phyloP scores from a whole-genome alignment of 1,140 invertebrate species.

The Alviniconcha marisindica region DNA sequence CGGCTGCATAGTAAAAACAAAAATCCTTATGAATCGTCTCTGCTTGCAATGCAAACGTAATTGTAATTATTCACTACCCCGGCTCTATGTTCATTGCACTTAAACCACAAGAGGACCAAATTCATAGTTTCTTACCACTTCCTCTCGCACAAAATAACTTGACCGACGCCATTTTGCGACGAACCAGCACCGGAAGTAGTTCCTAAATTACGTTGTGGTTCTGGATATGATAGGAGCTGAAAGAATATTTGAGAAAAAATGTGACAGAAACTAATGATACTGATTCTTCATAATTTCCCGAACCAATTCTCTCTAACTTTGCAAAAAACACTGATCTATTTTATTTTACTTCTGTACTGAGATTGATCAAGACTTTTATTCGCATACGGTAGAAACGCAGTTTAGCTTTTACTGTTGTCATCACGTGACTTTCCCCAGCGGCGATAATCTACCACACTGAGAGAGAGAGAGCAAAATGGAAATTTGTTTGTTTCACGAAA shows the following conservation, averaged over 20 bases:
- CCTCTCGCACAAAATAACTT: conserved; percentile 41
- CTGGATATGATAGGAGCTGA: no score
- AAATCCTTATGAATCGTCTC: not conserved
- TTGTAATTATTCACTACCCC: no score
- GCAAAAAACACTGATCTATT: no score
- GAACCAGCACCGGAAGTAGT: not conserved
- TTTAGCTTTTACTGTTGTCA: conserved; percentile 12
- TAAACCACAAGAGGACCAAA: not conserved
- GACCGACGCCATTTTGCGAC: conserved; percentile 42
- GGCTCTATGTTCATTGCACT: no score
- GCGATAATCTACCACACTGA: no score
- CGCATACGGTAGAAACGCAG: not conserved
- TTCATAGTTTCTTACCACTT: conserved; percentile 22
- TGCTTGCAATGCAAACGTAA: no score
- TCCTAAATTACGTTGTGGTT: not conserved
- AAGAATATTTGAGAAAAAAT: no score
- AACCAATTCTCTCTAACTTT: not conserved
- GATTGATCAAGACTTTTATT: not conserved
- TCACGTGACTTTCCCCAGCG: conserved; percentile 17
- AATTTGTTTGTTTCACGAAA: no score
- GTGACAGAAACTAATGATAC: no score
- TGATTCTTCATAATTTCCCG: not conserved
- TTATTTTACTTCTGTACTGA: not conserved
- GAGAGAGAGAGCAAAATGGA: no score
- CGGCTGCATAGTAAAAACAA: not conserved